Evolutionary conservation across 2,888 invertebrate species (phyloP).

Genomic region (Molanna angustata): DNA sequence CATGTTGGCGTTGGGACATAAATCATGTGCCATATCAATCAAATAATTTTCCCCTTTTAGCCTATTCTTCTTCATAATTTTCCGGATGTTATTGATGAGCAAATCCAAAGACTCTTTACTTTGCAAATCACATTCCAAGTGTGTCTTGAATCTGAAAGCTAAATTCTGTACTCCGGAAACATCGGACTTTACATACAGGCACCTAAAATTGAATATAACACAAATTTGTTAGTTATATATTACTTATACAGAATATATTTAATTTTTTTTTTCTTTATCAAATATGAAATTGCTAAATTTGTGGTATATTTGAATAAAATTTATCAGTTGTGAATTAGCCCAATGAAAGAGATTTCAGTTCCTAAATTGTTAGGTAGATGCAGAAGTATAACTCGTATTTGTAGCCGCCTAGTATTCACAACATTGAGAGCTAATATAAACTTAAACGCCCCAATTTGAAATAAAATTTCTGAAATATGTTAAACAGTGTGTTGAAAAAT

Average conservation of each 20-base stretch:
- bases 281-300: too few species aligned
- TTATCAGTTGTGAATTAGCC: background rate
- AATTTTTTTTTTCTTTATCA: too few species aligned
- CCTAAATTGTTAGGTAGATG: background rate
- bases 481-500: too few species aligned
- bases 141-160: conserved; percentile 54
- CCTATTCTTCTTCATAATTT: conserved; percentile 39
- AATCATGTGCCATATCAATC: conserved; percentile 43
- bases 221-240: too few species aligned
- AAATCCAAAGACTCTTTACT: conserved; percentile 37
- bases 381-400: too few species aligned
- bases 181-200: conserved; percentile 52
- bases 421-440: too few species aligned
- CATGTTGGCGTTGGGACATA: conserved; percentile 52
- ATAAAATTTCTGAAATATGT: too few species aligned
- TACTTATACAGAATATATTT: too few species aligned
- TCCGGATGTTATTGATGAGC: conserved; percentile 43
- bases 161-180: conserved; percentile 40
- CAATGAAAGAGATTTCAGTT: background rate
- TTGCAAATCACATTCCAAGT: conserved; percentile 46
- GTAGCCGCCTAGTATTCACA: too few species aligned
- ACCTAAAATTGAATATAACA: too few species aligned
- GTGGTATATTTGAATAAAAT: background rate
- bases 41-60: conserved; percentile 35
- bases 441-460: too few species aligned